These are phyloP conservation scores for Hylaeus anthracinus DNA, from an alignment of 1,140 invertebrate genomes.

Conservation along the genomic window DNA sequence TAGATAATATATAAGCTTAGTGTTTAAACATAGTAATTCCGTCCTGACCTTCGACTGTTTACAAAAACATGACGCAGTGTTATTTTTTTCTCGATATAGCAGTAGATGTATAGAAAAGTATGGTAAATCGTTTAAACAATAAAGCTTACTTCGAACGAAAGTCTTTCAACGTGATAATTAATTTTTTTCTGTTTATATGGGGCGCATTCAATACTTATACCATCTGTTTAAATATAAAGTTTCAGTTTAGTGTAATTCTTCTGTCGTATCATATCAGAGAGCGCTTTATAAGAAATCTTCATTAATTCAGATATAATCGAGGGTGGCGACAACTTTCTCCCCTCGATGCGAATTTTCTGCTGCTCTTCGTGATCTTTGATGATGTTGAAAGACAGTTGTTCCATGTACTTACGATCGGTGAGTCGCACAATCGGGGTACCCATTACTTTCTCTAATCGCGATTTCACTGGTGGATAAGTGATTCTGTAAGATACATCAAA, in stretches of 20 bases:
- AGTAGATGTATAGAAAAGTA: background rate
- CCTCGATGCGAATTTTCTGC: slow-evolving; percentile 43
- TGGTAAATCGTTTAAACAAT: background rate
- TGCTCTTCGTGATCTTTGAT: slow-evolving; percentile 2
- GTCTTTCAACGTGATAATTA: background rate
- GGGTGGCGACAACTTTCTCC: slow-evolving; percentile 17
- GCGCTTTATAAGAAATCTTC: background rate
- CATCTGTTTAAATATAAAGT: background rate
- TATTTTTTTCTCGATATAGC: background rate
- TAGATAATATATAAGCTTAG: too few species aligned
- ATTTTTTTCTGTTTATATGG: background rate
- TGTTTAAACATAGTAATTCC: background rate
- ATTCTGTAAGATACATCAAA: slow-evolving; percentile 4
- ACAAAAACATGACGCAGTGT: background rate
- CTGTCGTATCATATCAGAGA: background rate
- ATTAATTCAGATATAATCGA: slow-evolving; percentile 24
- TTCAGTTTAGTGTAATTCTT: background rate
- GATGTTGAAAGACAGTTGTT: slow-evolving; percentile 5
- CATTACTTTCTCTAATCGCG: slow-evolving; percentile 34
- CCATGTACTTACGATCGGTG: slow-evolving; percentile 54
- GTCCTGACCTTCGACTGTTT: background rate
- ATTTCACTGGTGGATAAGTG: slow-evolving; percentile 45
- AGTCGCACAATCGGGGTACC: slow-evolving; percentile 39
- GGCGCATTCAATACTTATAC: background rate
- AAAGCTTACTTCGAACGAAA: background rate